These are phyloP conservation scores for Euwallacea similis DNA, from an alignment of 1,140 invertebrate genomes.

Conservation along the genomic window DNA sequence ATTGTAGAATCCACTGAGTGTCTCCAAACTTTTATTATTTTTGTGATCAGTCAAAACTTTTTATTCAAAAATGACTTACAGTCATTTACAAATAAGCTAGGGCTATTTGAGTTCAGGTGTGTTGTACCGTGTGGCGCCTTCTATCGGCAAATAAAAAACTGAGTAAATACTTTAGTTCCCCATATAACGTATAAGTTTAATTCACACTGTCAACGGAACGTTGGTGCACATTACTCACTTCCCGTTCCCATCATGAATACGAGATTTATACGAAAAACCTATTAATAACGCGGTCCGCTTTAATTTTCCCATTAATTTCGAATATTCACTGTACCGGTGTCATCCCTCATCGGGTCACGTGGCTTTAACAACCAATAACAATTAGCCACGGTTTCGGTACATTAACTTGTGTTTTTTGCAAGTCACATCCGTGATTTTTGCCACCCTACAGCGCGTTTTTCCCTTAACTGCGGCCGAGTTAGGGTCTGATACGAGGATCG, in stretches of 20 bases:
- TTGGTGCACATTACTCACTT: too few species aligned
- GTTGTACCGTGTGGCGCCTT: too few species aligned
- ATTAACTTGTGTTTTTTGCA: conserved; percentile 49
- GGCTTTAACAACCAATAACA: conserved; percentile 53
- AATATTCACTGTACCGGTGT: conserved; percentile 33
- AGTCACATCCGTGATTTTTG: conserved; percentile 43
- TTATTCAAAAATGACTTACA: too few species aligned
- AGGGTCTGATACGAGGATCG: neutral
- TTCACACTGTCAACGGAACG: too few species aligned
- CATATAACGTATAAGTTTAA: too few species aligned
- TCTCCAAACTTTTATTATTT: too few species aligned
- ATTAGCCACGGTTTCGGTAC: conserved; percentile 52
- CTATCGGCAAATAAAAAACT: too few species aligned
- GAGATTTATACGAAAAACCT: conserved; percentile 14
- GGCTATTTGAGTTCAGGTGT: too few species aligned
- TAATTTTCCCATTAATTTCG: conserved; percentile 39
- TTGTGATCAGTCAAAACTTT: too few species aligned
- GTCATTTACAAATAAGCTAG: too few species aligned
- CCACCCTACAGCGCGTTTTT: conserved; percentile 15
- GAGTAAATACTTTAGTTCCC: too few species aligned
- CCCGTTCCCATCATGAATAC: conserved; percentile 22
- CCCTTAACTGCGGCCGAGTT: neutral
- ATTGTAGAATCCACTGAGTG: too few species aligned
- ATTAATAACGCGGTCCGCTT: conserved; percentile 17
- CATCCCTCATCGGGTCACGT: conserved; percentile 44